phyloP scores from a whole-genome alignment of 1,140 invertebrate species.

The Papilio machaon region DNA sequence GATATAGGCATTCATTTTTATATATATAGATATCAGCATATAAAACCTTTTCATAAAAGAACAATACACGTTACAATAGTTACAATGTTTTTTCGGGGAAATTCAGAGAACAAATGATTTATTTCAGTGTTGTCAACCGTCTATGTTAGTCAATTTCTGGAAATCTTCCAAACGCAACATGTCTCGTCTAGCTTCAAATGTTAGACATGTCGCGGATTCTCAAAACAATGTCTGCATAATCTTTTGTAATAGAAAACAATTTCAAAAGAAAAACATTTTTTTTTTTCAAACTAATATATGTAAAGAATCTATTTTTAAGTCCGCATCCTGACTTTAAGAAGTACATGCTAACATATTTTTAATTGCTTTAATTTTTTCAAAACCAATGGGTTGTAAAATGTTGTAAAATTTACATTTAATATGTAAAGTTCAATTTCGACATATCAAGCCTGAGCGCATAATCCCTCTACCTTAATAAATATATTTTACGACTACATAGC shows the following conservation, averaged over 20 bases:
- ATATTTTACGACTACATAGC: neutral
- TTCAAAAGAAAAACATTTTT: neutral
- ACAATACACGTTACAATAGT: too few species aligned
- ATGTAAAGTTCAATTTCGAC: neutral
- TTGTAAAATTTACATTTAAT: too few species aligned
- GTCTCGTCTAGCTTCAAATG: slow-evolving; percentile 20
- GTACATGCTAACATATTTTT: too few species aligned
- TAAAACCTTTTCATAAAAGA: too few species aligned
- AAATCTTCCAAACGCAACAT: neutral
- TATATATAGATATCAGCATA: too few species aligned
- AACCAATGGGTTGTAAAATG: too few species aligned
- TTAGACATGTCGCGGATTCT: neutral
- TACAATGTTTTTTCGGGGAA: neutral
- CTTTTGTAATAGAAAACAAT: neutral
- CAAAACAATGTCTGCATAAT: slow-evolving; percentile 14
- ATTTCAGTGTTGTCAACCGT: slow-evolving; percentile 14
- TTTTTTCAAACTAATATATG: neutral
- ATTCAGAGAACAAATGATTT: slow-evolving; percentile 1
- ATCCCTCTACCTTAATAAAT: neutral
- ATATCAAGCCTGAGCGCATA: neutral
- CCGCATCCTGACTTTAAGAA: too few species aligned
- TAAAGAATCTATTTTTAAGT: too few species aligned
- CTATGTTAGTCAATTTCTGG: slow-evolving; percentile 6
- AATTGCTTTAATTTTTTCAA: too few species aligned
- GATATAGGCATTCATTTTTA: too few species aligned